Conservation (phyloP, 2,888 invertebrate genomes). For the Epiperipatus broadwayi region DNA sequence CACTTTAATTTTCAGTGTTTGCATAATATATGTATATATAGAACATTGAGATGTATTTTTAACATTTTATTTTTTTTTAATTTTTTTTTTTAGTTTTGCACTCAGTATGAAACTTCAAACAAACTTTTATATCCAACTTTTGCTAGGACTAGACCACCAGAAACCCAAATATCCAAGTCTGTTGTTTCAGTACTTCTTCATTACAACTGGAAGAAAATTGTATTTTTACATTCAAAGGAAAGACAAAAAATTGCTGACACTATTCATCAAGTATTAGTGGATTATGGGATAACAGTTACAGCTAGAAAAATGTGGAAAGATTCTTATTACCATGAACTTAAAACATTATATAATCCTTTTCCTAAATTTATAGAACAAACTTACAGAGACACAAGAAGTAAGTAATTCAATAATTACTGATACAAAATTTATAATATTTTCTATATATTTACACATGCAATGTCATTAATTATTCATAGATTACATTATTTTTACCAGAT, state of each 20-base stretch:
- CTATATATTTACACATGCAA: no score
- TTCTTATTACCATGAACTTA: slow-evolving; percentile 61
- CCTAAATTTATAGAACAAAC: slow-evolving; percentile 58
- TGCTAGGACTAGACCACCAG: slow-evolving; percentile 72
- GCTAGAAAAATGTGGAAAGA: slow-evolving; percentile 43
- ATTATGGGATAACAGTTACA: slow-evolving; percentile 49
- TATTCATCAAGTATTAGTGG: slow-evolving; percentile 47
- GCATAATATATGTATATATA: no score
- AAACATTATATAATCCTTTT: slow-evolving; percentile 70
- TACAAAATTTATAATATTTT: no score
- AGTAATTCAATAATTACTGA: no score
- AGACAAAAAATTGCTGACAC: slow-evolving; percentile 48
- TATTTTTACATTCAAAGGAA: slow-evolving; percentile 56
- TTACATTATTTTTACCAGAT: no score
- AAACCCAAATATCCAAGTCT: slow-evolving; percentile 78
- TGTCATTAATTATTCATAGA: no score
- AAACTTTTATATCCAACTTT: slow-evolving; percentile 73
- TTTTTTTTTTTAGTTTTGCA: slow-evolving; percentile 53
- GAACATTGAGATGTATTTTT: no score
- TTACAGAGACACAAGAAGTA: slow-evolving; percentile 67
- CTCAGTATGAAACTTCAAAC: slow-evolving; percentile 69
- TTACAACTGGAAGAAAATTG: slow-evolving; percentile 75
- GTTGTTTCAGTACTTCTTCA: slow-evolving; percentile 62
- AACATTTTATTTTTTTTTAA: slow-evolving; percentile 15
- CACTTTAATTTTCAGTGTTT: no score